Evolutionary conservation across 2,797 vertebrate species (phyloP).

Genomic region (Tinamus major): DNA sequence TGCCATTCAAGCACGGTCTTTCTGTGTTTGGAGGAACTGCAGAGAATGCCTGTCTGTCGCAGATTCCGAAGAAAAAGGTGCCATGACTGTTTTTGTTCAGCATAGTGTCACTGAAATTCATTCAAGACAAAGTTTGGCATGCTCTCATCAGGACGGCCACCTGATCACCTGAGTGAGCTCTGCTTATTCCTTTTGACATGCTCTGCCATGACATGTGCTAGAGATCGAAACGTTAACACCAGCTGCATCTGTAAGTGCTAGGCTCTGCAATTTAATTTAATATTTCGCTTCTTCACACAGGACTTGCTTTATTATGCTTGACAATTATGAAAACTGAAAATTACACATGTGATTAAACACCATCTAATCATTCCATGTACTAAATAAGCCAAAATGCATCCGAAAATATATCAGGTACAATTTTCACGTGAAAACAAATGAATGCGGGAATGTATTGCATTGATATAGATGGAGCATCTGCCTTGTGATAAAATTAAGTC

Average conservation of each 20-base stretch:
- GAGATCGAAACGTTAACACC: conserved; percentile 60
- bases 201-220: conserved; percentile 36
- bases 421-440: conserved; percentile 80
- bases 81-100: neutral
- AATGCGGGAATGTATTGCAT: conserved; percentile 72
- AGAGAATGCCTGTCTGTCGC: neutral
- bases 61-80: conserved; percentile 15
- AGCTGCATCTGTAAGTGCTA: conserved; percentile 48
- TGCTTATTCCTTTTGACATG: conserved; percentile 84
- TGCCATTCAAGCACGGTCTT: neutral
- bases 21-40: neutral
- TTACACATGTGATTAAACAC: conserved; percentile 75
- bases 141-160: conserved; percentile 75
- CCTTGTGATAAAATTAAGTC: conserved; percentile 85
- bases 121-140: conserved; percentile 71
- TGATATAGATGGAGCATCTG: conserved; percentile 83
- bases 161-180: conserved; percentile 86
- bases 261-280: conserved; percentile 61
- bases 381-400: conserved; percentile 70
- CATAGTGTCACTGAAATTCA: conserved; percentile 34
- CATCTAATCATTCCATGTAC: conserved; percentile 55
- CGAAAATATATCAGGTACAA: conserved; percentile 77
- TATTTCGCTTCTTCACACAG: conserved; percentile 23
- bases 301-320: conserved; percentile 61
- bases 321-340: conserved; percentile 71